Conservation (phyloP, 2,113 vertebrate genomes). For the Cynoglossus semilaevis region DNA sequence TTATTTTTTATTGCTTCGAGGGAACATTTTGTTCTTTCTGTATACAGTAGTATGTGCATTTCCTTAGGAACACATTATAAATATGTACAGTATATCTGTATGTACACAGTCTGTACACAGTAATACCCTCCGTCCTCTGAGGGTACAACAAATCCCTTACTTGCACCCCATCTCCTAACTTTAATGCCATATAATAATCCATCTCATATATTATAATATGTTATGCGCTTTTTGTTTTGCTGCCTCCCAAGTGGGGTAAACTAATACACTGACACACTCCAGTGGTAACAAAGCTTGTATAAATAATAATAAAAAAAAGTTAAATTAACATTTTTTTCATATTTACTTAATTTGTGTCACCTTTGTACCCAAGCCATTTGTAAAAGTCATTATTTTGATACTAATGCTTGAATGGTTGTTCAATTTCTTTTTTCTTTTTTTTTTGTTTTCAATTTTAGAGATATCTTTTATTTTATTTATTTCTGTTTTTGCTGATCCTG, state of each 20-base stretch:
- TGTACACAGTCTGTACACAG: background rate
- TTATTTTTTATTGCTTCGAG: too few relatives aligned
- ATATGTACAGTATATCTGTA: too few relatives aligned
- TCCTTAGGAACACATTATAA: too few relatives aligned
- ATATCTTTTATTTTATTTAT: slow-evolving; percentile 10
- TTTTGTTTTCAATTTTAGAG: background rate
- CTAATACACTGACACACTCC: background rate
- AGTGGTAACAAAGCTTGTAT: too few relatives aligned
- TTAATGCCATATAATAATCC: slow-evolving; percentile 16
- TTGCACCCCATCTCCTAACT: background rate
- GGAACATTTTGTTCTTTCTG: too few relatives aligned
- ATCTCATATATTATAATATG: slow-evolving; percentile 11
- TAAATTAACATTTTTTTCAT: background rate
- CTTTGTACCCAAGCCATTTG: background rate
- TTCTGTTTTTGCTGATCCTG: slow-evolving; percentile 60
- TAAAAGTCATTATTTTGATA: background rate
- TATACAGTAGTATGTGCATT: too few relatives aligned
- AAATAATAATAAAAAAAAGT: too few relatives aligned
- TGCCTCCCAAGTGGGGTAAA: slow-evolving; percentile 5
- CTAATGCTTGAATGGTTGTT: slow-evolving; percentile 14
- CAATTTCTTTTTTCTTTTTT: slow-evolving; percentile 33
- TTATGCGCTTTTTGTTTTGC: slow-evolving; percentile 12
- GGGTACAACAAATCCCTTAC: background rate
- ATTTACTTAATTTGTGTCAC: background rate
- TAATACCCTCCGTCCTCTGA: background rate